Base-by-base conservation (phyloP, 2,113 vertebrate species). In the Cathartes aura region DNA sequence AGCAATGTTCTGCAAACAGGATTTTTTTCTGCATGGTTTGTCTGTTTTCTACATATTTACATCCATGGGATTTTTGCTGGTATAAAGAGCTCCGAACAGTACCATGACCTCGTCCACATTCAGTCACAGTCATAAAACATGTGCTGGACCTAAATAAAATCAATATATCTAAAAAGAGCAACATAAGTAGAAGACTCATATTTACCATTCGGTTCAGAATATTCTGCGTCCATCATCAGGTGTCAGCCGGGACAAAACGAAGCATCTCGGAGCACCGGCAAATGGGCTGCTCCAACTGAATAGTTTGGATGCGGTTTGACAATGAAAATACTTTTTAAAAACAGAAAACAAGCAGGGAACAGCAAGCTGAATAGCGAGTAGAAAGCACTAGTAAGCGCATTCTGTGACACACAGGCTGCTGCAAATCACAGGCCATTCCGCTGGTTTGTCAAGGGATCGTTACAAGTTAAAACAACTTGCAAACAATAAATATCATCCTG, bases 331-430 rank as follows among this genome's bases (percentile, higher is more conserved):
- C 84, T 93, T 93, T 96, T 96, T 67, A 93, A 96, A 96, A 96
- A 80, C 89, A 83, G 94, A 91, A 95, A 96, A 96, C 89, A 92
- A 83, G 90, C 94, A 83, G 55, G 47, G 72, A 96, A 75, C 32
- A 89, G 88, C 78, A 72, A 86, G 82, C 91, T 97, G 95, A 97
- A 94, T 88, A 96, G 94, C 0, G 20, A 19, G 45, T 82, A 60
- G 96, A 97, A 97, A 97, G 88, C 84, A 43, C 93, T 90, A 90
- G 97, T 90, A 97, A 96, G 86, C 60, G 56, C 72, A 88, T 96
- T 95, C 89, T 94, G 96, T 18, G 67, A 81, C 71, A 48, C 72
- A 48, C 72, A 71, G 2, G 16, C 91, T 70, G 82, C 87, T 87
- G 87, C 89, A 93, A 80, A 96, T 88, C 91, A 94, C 89, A 50